Base-by-base conservation (phyloP, 2,113 vertebrate species). In the Alaudala cheleensis region DNA sequence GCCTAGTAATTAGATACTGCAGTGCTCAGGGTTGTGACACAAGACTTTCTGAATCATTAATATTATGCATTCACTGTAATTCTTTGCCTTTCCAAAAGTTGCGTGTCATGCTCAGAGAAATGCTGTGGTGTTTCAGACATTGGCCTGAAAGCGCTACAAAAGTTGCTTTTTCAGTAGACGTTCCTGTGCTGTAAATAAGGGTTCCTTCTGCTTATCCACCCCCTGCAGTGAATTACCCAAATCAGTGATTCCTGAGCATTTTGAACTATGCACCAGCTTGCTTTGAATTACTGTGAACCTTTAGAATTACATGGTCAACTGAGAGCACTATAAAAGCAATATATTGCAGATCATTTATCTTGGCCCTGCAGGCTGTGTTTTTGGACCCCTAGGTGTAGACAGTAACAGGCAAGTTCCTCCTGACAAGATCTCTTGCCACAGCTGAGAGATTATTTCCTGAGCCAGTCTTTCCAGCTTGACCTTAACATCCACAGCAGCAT, bases 1-100 rank as follows among this genome's bases (percentile, higher is more conserved):
- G 91, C 88, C 83, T 94, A 67, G 81, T 93, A 92, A 94, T 95
- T 94, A 95, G 92, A 81, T 78, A 78, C 72, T 78, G 82, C 76
- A 86, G 72, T 67, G 72, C 60, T 86, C 76, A 60, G 94, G 92
- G 80, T 86, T 96, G 88, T 90, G 95, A 96, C 93, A 96, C 2
- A 3, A 88, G 69, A 74, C 67, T 92, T 83, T 84, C 79, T 88
- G 92, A 94, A 91, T 94, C 82, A 83, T 95, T 96, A 93, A 92
- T 92, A 95, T 88, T 71, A 57, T 67, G 82, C 72, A 56, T 64
- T 26, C 0, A 0, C 71, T 84, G 37, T 87, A 88, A 88, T 86
- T 84, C 56, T 94, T 95, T 92, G 69, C 69, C 56, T 78, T 92
- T 94, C 88, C 44, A 62, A 78, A 94, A 69, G 40, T 2, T 56